Conservation (phyloP, 2,113 vertebrate genomes). For the Gallinago paraguaiae region DNA sequence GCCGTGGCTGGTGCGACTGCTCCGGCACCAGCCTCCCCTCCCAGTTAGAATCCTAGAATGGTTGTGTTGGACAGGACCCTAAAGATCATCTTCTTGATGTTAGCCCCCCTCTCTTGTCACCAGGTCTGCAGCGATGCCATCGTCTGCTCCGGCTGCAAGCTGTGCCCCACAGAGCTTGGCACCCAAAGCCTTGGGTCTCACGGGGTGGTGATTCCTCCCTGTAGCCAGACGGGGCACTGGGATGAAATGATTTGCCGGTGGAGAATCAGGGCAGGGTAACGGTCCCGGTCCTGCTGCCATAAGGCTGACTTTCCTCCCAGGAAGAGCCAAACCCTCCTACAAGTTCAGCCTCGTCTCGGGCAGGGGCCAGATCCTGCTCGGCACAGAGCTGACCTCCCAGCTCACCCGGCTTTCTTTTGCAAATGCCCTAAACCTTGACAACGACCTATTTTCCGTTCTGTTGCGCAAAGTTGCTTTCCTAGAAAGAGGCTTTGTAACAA, state of each 20-base stretch:
- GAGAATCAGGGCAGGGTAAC: neutral
- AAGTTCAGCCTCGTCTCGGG: neutral
- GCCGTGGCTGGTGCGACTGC: neutral
- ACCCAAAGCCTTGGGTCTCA: neutral
- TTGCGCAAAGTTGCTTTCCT: constrained; percentile 62
- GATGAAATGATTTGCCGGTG: neutral
- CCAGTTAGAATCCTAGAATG: neutral
- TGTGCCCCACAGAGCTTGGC: neutral
- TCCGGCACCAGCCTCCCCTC: fast-evolving
- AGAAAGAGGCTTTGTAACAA: constrained; percentile 29
- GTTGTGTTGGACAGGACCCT: neutral
- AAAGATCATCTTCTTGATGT: neutral
- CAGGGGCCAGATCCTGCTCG: neutral
- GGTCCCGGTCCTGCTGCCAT: neutral
- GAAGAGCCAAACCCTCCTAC: neutral
- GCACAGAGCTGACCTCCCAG: neutral
- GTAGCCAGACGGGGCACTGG: neutral
- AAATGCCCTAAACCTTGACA: constrained; percentile 48
- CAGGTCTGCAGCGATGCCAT: neutral
- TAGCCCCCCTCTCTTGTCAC: neutral
- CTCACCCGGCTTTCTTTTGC: neutral
- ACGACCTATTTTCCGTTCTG: constrained; percentile 35
- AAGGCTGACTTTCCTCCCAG: neutral
- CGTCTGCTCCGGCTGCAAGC: neutral
- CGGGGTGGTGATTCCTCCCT: neutral